Base-by-base conservation (phyloP, 2,888 invertebrate species). In the Minunthozetes semirufus region DNA sequence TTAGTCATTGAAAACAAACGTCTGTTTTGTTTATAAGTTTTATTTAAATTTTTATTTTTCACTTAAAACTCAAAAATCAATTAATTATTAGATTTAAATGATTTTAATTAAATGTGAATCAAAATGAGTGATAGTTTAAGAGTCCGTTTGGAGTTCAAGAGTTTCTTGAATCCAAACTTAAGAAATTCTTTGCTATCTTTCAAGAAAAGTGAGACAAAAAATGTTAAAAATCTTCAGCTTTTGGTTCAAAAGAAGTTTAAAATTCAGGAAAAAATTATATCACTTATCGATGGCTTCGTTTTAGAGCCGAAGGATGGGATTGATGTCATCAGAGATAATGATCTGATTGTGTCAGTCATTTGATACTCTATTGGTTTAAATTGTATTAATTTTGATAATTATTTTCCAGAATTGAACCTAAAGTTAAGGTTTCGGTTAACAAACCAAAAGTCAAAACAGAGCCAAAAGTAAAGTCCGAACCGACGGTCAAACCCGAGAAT, bases 341-440 rank as follows among this genome's bases (percentile, higher is more conserved):
- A 68, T 19, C 68, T 68, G n/a, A 68, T 68, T 68, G 42, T 68
- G 68, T 68, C 2, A 68, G 68, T 68, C 33, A 1, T 42, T 42
- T 42, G 38, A 5, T 15, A 22, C 33, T 42, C 11, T 9, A n/a
- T 22, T 68, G 42, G 42, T 68, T 1, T 15, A 29, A 15, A 68
- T 42, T 42, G 22, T 42, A 3, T 42, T 19, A 11, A 42, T 19
- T 66, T 66, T 66, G 1, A 38, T 38, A 22, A 11, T 38, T 6
- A 27, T 33, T 27, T 8, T 38, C 4, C 25, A 68, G 68, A 42
- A 19, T 68, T 42, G 42, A 68, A 19, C 68, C 68, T 11, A 68
- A 68, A 42, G 9, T 15, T 17, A 25, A 42, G 3, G 9, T 63
- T 4, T 38, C 38, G 15, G 1, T 22, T 22, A 42, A n/a, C n/a